Conservation (phyloP, 1,140 invertebrate species). For the Aphis gossypii region DNA sequence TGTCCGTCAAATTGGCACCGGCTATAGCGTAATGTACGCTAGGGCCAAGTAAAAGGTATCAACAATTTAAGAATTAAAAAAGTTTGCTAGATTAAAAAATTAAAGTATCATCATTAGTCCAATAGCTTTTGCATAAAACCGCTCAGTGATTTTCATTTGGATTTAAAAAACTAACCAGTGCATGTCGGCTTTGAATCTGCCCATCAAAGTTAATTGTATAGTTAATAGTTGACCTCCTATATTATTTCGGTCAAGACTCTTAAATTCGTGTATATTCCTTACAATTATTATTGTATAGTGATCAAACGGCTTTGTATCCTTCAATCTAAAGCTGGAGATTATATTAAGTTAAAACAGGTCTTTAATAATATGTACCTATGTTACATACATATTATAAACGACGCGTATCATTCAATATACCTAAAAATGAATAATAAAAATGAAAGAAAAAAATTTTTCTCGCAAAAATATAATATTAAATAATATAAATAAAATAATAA, state of each 20-base stretch:
- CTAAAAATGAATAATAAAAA: no score
- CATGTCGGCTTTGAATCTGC: background rate
- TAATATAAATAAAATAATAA: no score
- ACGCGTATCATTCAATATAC: no score
- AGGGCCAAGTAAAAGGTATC: no score
- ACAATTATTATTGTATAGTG: background rate
- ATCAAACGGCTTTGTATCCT: background rate
- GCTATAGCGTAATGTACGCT: no score
- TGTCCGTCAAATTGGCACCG: no score
- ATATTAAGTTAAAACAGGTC: background rate
- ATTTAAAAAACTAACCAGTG: background rate
- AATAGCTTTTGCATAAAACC: background rate
- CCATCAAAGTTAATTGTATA: background rate
- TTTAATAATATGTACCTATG: no score
- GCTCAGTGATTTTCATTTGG: background rate
- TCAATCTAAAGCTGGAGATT: background rate
- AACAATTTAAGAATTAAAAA: no score
- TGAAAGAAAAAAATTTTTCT: background rate
- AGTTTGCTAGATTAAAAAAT: no score
- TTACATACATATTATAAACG: no score
- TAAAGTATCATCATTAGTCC: background rate
- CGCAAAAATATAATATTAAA: background rate
- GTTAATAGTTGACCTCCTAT: background rate
- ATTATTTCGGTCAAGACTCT: background rate
- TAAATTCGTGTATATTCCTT: background rate